Evolutionary conservation across 2,113 vertebrate species (phyloP).

Genomic region (Hyperopisus bebe): DNA sequence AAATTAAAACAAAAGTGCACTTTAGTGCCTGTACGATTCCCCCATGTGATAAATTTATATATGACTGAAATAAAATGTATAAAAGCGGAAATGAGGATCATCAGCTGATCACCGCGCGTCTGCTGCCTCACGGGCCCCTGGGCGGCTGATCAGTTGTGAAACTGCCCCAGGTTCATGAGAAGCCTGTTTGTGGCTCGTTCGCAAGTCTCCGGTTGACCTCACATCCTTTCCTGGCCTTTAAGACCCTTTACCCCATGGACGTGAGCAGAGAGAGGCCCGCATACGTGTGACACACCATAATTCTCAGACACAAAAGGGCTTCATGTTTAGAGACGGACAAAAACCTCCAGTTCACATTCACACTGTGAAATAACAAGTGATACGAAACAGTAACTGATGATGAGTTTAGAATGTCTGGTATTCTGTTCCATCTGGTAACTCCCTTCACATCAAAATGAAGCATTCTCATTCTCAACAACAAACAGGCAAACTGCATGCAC

Average conservation of each 20-base stretch:
- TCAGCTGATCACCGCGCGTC: background rate
- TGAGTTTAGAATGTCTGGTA: background rate
- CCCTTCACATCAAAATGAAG: background rate
- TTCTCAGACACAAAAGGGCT: background rate
- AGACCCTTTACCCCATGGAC: background rate
- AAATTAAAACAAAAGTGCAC: background rate
- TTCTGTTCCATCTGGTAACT: background rate
- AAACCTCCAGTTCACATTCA: background rate
- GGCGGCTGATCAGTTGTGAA: background rate
- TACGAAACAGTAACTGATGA: background rate
- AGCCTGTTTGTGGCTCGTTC: background rate
- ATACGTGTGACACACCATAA: background rate
- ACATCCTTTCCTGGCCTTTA: background rate
- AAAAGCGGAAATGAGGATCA: background rate
- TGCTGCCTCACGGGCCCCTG: background rate
- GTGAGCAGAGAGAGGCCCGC: background rate
- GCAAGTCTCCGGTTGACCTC: background rate
- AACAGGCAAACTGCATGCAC: background rate
- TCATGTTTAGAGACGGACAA: background rate
- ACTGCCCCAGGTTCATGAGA: background rate
- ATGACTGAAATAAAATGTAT: background rate
- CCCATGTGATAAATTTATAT: background rate
- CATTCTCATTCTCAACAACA: background rate
- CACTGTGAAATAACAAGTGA: background rate
- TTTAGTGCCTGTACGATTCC: background rate